Evolutionary conservation across 1,140 invertebrate genomes (phyloP), one percentile per base, ranked within the genome.

Genomic region (Drosophila grimshawi): DNA sequence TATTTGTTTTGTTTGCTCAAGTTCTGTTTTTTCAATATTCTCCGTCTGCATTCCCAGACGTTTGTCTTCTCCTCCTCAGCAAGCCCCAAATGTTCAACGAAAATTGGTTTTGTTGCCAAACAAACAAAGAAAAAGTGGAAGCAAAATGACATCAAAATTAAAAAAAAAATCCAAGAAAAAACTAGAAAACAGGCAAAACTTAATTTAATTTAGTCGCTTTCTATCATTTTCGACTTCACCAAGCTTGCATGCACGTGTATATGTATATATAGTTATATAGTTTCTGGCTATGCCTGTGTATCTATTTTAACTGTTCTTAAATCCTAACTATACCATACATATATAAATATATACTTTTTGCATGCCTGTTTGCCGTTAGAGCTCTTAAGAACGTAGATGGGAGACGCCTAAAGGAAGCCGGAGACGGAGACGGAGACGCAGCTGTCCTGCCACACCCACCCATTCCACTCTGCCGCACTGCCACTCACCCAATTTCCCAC

Each of bases 291-390:
- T 51, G 29, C 32, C 5, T 53, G 4, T 43, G 19, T 51, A 19
- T 65, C 35, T 37, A 3, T n/a, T 41, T 51, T 39, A 30, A 51
- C 66, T 46, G 62, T 10, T 29, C 43, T 52, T 68, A 37, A 62
- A 53, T 53, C 49, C 57, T 52, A 30, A 62, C 49, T 52, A 4
- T 32, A 43, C 4, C n/a, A 60, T 43, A 56, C 33, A 59, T 52
- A 37, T 39, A 48, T 27, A 48, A 55, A 43, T n/a, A 71, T 46
- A 66, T 33, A 56, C 46, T 59, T 51, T 41, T 59, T 69, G 75
- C 75, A 77, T 74, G 75, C 69, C 49, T 71, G 55, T 41, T 59
- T 64, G 56, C 33, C 71, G 49, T 80, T 81, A 64, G 43, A 52
- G 72, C 53, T 63, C 70, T 71, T 41, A 10, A 39, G 37, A 60